These are phyloP conservation scores for Myotis lucifugus DNA, from an alignment of 2,113 vertebrate genomes.

Conservation along the genomic window DNA sequence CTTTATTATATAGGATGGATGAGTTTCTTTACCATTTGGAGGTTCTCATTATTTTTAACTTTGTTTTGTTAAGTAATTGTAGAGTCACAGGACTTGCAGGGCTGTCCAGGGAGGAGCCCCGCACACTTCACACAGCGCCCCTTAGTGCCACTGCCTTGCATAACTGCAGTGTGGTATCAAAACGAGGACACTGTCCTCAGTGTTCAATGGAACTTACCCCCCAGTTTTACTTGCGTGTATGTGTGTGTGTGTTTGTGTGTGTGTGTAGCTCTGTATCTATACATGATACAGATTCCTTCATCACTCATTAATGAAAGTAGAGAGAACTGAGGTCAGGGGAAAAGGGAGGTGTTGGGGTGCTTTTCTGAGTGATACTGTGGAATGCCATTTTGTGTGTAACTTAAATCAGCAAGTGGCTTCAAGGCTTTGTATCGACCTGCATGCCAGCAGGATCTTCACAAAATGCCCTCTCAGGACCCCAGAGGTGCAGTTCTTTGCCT, in stretches of 20 bases:
- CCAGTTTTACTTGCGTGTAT: neutral
- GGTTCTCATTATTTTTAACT: neutral
- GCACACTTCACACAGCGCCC: neutral
- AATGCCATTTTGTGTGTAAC: neutral
- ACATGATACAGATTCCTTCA: neutral
- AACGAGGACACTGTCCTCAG: neutral
- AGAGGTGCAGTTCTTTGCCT: neutral
- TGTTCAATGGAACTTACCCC: neutral
- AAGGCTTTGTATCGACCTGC: neutral
- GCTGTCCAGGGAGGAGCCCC: too few species aligned
- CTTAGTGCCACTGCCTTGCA: neutral
- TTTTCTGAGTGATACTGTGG: neutral
- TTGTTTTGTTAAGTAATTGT: conserved; percentile 23
- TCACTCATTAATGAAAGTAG: neutral
- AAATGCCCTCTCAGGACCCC: neutral
- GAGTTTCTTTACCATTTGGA: conserved; percentile 39
- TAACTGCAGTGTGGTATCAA: neutral
- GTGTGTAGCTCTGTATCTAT: neutral
- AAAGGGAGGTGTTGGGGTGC: rapidly evolving
- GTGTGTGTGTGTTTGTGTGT: neutral
- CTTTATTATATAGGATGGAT: neutral
- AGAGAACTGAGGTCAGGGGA: neutral
- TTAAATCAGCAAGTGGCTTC: neutral
- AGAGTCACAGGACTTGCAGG: neutral
- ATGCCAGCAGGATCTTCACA: rapidly evolving